phyloP scores from a whole-genome alignment of 2,113 vertebrate species.

The Carassius carassius region DNA sequence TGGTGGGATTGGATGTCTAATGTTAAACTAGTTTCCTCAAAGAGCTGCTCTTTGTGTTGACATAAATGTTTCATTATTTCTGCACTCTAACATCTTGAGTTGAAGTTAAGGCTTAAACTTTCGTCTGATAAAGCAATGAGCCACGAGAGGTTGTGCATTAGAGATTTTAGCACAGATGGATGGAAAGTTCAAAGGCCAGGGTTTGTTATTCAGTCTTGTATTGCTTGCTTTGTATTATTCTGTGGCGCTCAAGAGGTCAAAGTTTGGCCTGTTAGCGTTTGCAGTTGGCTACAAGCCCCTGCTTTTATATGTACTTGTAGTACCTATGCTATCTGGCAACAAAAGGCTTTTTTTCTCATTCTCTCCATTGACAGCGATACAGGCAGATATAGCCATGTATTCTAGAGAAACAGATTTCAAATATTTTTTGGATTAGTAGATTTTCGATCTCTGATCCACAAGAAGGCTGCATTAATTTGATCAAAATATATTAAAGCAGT shows the following conservation, averaged over 20 bases:
- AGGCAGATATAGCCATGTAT: neutral
- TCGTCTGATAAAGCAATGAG: neutral
- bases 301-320: neutral
- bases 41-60: neutral
- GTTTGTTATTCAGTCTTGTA: neutral
- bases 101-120: neutral
- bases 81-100: neutral
- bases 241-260: neutral
- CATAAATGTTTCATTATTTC: neutral
- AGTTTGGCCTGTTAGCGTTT: neutral
- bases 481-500: neutral
- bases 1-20: neutral
- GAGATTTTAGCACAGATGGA: neutral
- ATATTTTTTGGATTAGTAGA: too few relatives aligned
- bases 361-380: neutral
- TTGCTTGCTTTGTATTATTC: neutral
- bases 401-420: neutral
- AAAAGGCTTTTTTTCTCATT: neutral
- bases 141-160: neutral
- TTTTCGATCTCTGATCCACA: neutral
- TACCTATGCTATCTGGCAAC: neutral
- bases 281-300: neutral
- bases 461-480: neutral
- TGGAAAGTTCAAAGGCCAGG: neutral
- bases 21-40: conserved; percentile 8